Evolutionary conservation across 2,113 vertebrate genomes (phyloP).

Genomic region (Scophthalmus maximus): DNA sequence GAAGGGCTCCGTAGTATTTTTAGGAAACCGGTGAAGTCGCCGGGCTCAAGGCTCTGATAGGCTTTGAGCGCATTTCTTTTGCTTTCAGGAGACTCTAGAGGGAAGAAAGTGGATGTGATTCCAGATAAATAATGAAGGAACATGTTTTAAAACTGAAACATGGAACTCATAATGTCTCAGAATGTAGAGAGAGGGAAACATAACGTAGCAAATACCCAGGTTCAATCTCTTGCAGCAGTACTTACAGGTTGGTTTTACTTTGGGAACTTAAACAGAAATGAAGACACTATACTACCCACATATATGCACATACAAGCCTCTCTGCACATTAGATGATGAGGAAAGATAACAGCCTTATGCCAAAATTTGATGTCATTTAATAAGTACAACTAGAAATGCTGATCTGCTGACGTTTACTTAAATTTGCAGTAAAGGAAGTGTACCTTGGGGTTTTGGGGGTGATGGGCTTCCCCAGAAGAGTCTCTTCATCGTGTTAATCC

Average conservation of each 20-base stretch:
- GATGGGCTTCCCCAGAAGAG: constrained; percentile 81
- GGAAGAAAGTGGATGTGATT: not conserved
- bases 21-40: constrained; percentile 84
- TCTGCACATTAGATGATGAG: not conserved
- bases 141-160: not conserved
- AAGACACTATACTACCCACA: not conserved
- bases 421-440: not conserved
- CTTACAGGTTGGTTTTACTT: not conserved
- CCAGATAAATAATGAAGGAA: not conserved
- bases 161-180: not conserved
- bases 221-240: not conserved
- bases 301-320: not conserved
- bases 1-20: constrained; percentile 80
- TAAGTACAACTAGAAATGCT: too few species aligned
- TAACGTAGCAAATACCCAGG: too few species aligned
- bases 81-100: constrained; percentile 71
- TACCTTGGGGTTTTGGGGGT: constrained; percentile 77
- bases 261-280: not conserved
- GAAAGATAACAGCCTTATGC: not conserved
- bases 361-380: too few species aligned
- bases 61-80: constrained; percentile 63
- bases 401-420: too few species aligned
- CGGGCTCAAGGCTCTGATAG: constrained; percentile 77
- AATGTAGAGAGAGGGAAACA: not conserved
- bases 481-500: constrained; percentile 78